These are phyloP conservation scores for Acanthornis magna DNA, from an alignment of 2,797 vertebrate genomes.

Conservation along the genomic window DNA sequence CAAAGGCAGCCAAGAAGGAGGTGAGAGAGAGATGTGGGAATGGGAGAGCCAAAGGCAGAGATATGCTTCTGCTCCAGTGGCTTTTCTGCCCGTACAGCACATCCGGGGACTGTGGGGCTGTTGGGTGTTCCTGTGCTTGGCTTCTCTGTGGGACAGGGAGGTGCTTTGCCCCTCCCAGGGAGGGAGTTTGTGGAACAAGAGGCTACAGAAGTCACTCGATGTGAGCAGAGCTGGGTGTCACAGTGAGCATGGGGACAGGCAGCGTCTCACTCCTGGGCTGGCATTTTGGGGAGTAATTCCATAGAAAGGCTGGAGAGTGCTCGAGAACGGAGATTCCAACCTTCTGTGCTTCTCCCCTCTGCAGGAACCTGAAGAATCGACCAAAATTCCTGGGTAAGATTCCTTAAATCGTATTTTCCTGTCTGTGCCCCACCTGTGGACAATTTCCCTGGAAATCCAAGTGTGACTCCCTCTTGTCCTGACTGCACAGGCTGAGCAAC, in stretches of 20 bases:
- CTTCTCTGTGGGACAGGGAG: background rate
- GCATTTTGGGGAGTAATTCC: background rate
- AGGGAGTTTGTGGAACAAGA: background rate
- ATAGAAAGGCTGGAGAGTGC: fast-evolving
- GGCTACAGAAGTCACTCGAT: fast-evolving
- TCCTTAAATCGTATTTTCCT: fast-evolving
- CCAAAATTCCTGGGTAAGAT: slow-evolving; percentile 64
- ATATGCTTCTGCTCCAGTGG: fast-evolving
- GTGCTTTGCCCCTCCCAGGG: background rate
- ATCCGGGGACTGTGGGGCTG: background rate
- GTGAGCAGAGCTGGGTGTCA: background rate
- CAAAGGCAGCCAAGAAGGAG: slow-evolving; percentile 69
- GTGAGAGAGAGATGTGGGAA: slow-evolving; percentile 1
- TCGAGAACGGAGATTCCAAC: background rate
- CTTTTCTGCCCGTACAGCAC: fast-evolving
- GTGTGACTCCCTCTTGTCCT: background rate
- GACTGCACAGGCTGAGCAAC: slow-evolving; percentile 27
- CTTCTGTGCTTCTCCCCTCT: background rate
- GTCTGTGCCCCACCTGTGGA: background rate
- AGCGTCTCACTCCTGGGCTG: fast-evolving
- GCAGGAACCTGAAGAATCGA: slow-evolving; percentile 81
- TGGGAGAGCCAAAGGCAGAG: background rate
- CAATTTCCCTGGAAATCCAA: fast-evolving
- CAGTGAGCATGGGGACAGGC: background rate
- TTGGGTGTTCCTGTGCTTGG: background rate